Base-by-base conservation (phyloP, 92 coral and sea anemone species). In the Zoanthus gigantus region DNA sequence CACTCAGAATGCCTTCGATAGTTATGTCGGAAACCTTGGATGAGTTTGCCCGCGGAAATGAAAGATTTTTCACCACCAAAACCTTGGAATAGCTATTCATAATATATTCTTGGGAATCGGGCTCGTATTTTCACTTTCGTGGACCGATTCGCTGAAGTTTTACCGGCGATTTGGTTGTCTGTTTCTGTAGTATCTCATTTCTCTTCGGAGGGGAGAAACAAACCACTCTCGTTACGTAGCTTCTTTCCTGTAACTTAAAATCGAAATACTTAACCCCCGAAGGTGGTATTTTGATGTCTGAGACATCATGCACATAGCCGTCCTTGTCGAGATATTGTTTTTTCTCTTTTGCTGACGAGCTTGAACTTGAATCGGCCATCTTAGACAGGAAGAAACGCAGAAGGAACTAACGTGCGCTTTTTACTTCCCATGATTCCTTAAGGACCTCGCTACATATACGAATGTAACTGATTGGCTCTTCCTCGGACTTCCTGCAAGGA, bases 121-220 rank as follows among this genome's bases (percentile, higher is more conserved):
- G 23, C 75, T 71, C 46, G 75, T 71, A 71, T 71, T 71, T 71
- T 71, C 75, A 31, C 46, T 71, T 31, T 42, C 46, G 75, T 71
- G 75, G 75, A 71, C 75, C 34, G 75, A 71, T 71, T 71, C 75
- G 75, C 75, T 31, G 46, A 42, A 71, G 75, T 71, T 42, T 71
- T 34, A 71, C 23, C 47, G 75, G 75, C 75, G 75, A 11, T 71
- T 71, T 71, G 5, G 75, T 71, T 71, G 75, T 71, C 48, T 71
- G 75, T 32, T 71, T 71, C 46, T 71, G 75, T 42, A 12, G 75
- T 71, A 71, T 71, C 46, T 71, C 47, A 71, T 34, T 42, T 71
- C n/a, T 71, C 75, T 71, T 71, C 46, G 75, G 75, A 32, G 75
- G 18, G 75, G 18, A 11, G 50, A 71, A 71, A 12, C 75, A 71